These are phyloP conservation scores for Neosilurus hyrtlii DNA, from an alignment of 2,797 vertebrate genomes.

Conservation along the genomic window DNA sequence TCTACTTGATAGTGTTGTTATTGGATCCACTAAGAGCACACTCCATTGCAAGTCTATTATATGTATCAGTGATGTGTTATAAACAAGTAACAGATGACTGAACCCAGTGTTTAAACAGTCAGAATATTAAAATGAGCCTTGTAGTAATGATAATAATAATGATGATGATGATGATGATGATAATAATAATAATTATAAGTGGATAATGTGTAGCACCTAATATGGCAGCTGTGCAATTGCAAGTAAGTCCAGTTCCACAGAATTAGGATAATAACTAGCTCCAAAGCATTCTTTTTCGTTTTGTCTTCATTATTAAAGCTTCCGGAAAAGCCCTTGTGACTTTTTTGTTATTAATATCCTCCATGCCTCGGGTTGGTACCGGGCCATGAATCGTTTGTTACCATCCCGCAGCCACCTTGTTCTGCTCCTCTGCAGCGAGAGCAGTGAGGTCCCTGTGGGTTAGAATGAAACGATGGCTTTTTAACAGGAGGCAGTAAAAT, in stretches of 20 bases:
- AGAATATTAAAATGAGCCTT: no score
- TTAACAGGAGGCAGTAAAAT: neutral
- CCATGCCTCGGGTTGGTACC: neutral
- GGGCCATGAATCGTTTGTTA: slow-evolving; percentile 12
- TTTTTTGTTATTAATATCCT: neutral
- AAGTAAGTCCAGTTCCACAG: neutral
- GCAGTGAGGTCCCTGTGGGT: neutral
- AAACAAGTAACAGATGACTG: no score
- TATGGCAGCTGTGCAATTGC: no score
- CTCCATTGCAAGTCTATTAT: no score
- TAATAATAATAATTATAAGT: neutral
- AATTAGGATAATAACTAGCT: neutral
- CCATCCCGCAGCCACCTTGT: neutral
- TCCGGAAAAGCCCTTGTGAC: neutral
- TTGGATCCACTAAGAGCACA: no score
- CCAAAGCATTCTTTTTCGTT: neutral
- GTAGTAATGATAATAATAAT: no score
- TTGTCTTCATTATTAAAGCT: neutral
- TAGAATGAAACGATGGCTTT: neutral
- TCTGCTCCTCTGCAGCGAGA: slow-evolving; percentile 9
- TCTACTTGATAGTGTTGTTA: no score
- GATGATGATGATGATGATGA: no score
- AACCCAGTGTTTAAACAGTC: no score
- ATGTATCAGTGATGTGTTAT: no score
- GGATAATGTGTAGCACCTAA: neutral